Base-by-base conservation (phyloP, 2,113 vertebrate genomes). In the Tenebrosternarchus preto region DNA sequence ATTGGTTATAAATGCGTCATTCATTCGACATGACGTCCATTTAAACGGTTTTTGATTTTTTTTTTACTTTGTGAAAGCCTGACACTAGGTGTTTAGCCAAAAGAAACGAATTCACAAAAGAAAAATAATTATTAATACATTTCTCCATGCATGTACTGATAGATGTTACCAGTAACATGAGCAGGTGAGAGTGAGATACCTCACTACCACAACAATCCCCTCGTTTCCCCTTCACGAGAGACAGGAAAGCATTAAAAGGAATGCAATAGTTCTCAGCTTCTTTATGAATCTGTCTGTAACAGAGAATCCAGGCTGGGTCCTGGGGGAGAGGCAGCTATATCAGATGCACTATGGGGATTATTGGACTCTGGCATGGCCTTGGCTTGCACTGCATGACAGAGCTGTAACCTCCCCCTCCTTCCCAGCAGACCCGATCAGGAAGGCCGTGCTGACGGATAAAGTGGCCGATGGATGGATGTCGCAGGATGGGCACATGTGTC, bases 291-390 rank as follows among this genome's bases (percentile, higher is more conserved):
- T 43, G 73, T n/a, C 24, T 56, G 75, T 24, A 80, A 85, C 36
- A 70, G 84, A 85, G 24, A 68, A 77, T 73, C 78, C 73, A 31
- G 33, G 63, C 81, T 66, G 70, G 78, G 20, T 77, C 87, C 82
- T 83, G 80, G 84, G 67, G 56, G 77, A 66, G 46, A 66, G 56
- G 25, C 57, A 74, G 20, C 50, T 17, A 60, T 68, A 84, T 85
- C 57, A 69, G 20, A 63, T 17, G 68, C 67, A 84, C 86, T 88
- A 84, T 82, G 83, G 78, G 91, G 87, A 91, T 91, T 89, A 88
- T 85, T 88, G 88, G 84, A 83, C 59, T 83, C 77, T 33, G 50
- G 84, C 84, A 84, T 72, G 86, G 80, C 82, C 86, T 55, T 16
- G 70, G 78, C 80, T 77, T 39, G 71, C n/a, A n/a, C n/a, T n/a